phyloP scores from a whole-genome alignment of 2,113 vertebrate species.

The Danionella cerebrum region DNA sequence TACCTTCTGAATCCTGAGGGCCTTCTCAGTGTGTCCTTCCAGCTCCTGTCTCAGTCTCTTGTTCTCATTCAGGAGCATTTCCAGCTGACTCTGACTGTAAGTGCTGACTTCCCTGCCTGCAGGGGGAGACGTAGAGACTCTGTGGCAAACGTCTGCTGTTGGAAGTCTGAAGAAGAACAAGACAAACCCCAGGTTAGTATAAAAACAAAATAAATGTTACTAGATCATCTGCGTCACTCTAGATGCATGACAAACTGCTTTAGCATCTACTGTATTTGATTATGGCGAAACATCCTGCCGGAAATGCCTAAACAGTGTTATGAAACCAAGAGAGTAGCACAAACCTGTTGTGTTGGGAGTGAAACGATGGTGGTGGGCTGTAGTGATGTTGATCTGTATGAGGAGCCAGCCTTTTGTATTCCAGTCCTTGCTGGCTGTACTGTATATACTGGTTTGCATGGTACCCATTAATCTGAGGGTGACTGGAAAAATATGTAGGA shows the following conservation, averaged over 20 bases:
- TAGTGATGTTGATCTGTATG: conserved; percentile 72
- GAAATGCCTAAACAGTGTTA: neutral
- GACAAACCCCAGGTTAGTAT: neutral
- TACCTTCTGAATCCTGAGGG: conserved; percentile 84
- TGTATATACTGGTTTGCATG: conserved; percentile 41
- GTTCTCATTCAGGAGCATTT: conserved; percentile 75
- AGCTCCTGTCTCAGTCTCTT: conserved; percentile 79
- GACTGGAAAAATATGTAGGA: conserved; percentile 63
- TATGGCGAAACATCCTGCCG: neutral
- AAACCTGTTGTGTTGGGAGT: conserved; percentile 82
- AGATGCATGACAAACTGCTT: neutral
- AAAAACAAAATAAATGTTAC: neutral
- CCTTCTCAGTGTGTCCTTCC: conserved; percentile 73
- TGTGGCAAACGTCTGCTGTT: conserved; percentile 1
- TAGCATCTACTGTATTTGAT: neutral
- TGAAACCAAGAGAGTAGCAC: neutral
- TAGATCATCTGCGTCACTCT: neutral
- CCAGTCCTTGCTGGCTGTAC: neutral
- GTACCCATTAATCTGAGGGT: conserved; percentile 78
- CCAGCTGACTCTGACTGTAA: conserved; percentile 52
- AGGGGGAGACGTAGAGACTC: conserved; percentile 52
- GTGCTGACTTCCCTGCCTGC: conserved; percentile 58
- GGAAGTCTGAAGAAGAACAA: conserved; percentile 35
- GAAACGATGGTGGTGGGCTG: conserved; percentile 69
- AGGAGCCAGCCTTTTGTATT: conserved; percentile 59